Evolutionary conservation across 1,140 invertebrate species (phyloP), one percentile per base, ranked within the genome.

Genomic region (Metaphire vulgaris): DNA sequence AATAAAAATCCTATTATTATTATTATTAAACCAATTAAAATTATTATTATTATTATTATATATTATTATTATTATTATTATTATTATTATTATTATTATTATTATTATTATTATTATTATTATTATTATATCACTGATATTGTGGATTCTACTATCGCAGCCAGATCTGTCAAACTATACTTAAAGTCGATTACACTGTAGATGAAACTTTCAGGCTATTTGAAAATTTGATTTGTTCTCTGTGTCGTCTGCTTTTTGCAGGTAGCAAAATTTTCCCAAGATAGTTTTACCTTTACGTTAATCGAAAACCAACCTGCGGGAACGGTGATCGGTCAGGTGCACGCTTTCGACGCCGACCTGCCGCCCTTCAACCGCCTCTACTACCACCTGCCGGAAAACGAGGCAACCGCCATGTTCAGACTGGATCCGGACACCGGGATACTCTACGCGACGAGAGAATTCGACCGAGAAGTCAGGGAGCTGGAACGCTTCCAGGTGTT

Each of bases 61-160:
- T 56, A 56, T 56, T 56, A 56, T 56, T 56, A 56, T 56, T 56
- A 56, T 56, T 56, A 56, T 56, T 56, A 56, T 56, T 12, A 56
- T 12, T 12, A 12, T 56, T 56, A 56, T 56, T 56, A 56, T 56
- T 56, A 56, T 56, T 56, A 56, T 56, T 56, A 56, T 56, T 56
- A 56, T 56, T 56, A 56, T 56, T 56, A 56, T 56, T 56, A 56
- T 56, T 56, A 56, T 56, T 56, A 56, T 56, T 56, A 56, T 56
- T 56, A 56, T 56, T 56, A 56, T 56, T 56, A 56, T 56, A n/a
- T n/a, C n/a, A n/a, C n/a, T n/a, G n/a, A n/a, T n/a, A n/a, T n/a
- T n/a, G n/a, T n/a, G n/a, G n/a, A n/a, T n/a, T n/a, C n/a, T n/a
- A n/a, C n/a, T n/a, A n/a, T n/a, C n/a, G n/a, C n/a, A n/a, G n/a